Base-by-base conservation (phyloP, 2,113 vertebrate genomes). In the Pterophyllum scalare region DNA sequence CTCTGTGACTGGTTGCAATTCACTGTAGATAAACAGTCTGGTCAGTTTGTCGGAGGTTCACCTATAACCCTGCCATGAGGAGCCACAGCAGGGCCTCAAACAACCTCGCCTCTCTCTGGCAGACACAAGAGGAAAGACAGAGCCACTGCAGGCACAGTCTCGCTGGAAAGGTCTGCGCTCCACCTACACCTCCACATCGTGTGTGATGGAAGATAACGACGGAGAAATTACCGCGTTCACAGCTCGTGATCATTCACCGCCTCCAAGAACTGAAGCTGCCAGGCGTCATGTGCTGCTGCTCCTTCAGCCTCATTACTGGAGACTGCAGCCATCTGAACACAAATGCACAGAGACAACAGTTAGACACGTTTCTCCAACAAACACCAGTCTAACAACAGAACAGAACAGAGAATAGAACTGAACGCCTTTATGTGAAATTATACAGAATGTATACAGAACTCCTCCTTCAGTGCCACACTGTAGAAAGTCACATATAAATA, bases 51-150 rank as follows among this genome's bases (percentile, higher is more conserved):
- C 31, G 43, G 94, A 94, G 94, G 94, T 89, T 86, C 93, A 93
- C 91, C 94, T 95, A 95, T 92, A 96, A 96, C 95, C 94, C 94
- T 57, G 90, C 93, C 28, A 17, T 5, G 90, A 78, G 64, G 35
- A 8, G 31, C 5, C 90, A 91, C 84, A 79, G 93, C 92, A 80
- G 92, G 94, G 95, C 95, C 96, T 96, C 95, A 97, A 97, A 97
- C 96, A 67, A 7, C 93, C 94, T 61, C 96, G 77, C 8, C 0
- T 81, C 35, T 92, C 77, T 97, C 84, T 96, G 49, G 96, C 96
- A 97, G 95, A 95, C 93, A 24, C 82, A 49, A 43, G 13, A 96
- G 95, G 94, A 96, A 94, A 95, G 95, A 54, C 74, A 80, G 67
- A 92, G 84, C 91, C 95, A 96, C 94, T 0, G 6, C 60, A 91